Evolutionary conservation across 1,140 invertebrate species (phyloP).

Genomic region (Papilio dardanus): DNA sequence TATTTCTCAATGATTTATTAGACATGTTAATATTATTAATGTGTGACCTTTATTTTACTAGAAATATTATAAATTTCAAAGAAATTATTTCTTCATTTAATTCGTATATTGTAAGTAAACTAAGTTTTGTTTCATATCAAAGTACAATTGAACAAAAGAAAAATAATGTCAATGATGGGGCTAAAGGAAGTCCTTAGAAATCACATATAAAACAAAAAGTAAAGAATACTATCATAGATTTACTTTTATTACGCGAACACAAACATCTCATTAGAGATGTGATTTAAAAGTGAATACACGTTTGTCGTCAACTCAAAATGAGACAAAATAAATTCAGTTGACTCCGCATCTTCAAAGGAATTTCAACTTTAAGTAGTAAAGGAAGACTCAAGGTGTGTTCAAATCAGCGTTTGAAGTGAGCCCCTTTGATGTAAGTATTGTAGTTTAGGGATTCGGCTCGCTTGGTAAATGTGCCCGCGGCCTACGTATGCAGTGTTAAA

Average conservation of each 20-base stretch:
- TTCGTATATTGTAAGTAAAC: neutral
- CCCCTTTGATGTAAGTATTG: constrained; percentile 71
- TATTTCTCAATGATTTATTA: neutral
- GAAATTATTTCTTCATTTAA: neutral
- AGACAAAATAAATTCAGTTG: constrained; percentile 50
- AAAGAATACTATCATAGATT: neutral
- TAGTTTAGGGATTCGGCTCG: constrained; percentile 68
- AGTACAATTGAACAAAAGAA: neutral
- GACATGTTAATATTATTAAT: no score
- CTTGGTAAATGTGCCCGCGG: constrained; percentile 52
- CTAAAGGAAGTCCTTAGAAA: neutral
- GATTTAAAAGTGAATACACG: constrained; percentile 54
- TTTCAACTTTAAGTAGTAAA: constrained; percentile 43
- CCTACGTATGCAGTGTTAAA: constrained; percentile 46
- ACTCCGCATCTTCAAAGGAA: constrained; percentile 31
- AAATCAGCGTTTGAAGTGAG: constrained; percentile 64
- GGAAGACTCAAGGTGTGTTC: constrained; percentile 47
- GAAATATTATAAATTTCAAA: neutral
- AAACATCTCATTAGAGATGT: constrained; percentile 53
- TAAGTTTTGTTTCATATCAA: neutral
- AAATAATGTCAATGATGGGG: neutral
- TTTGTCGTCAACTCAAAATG: constrained; percentile 68
- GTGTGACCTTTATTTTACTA: neutral
- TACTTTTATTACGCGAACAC: constrained; percentile 31
- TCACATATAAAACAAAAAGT: neutral